Evolutionary conservation across 2,113 vertebrate genomes (phyloP), one percentile per base, ranked within the genome.

Genomic region (Alces alces): DNA sequence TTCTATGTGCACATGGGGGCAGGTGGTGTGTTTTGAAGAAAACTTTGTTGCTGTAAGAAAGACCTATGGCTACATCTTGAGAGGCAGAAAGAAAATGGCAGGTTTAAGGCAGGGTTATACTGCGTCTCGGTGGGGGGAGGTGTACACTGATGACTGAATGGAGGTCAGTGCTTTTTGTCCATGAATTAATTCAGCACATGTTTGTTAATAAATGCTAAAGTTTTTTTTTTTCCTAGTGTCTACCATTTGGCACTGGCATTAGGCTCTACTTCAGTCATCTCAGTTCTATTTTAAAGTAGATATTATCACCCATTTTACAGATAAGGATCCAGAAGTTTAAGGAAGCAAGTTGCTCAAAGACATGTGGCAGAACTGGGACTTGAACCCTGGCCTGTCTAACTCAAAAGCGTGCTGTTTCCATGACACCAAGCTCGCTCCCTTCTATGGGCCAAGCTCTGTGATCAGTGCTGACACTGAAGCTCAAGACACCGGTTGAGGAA

Each of bases 121-220:
- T 16, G 3, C 2, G 13, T 25, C 7, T 58, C 73, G 10, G 19
- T 15, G 2, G 0, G 3, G 1, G 3, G 10, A 27, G 0, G 1
- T 5, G 10, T 6, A 7, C 9, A 8, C 47, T 25, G 10, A 27
- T 52, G 4, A 47, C n/a, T 27, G 45, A 87, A 60, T 3, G 3
- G 16, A 33, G n/a, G 28, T 66, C 79, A 52, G 28, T 80, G 6
- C 28, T 73, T 54, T 76, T 47, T 23, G 52, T 80, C 15, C 33
- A 6, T 17, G n/a, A 80, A 15, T 60, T 76, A 5, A 73, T 60
- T 84, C 82, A 80, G 76, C 39, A 45, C 23, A 57, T 55, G 43
- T 64, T 39, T 39, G 6, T 57, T 16, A 50, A 50, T 16, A 61
- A 54, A 57, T 1, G 9, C 19, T 16, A 25, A 15, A 7, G 7